phyloP scores from a whole-genome alignment of 1,140 invertebrate genomes.

The Lutraria rhynchaena region DNA sequence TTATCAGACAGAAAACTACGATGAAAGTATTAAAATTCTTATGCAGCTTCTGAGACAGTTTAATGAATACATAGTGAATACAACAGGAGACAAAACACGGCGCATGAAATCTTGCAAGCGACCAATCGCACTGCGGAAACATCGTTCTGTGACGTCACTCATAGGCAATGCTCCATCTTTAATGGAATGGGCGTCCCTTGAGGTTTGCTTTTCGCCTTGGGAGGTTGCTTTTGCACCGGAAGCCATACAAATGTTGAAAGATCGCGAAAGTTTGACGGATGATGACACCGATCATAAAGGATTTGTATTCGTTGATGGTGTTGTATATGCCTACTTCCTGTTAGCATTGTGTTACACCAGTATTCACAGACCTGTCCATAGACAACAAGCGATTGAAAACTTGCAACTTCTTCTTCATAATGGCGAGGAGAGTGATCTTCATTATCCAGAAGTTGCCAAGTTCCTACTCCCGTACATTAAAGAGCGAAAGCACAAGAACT shows the following conservation, averaged over 20 bases:
- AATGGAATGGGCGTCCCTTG: slow-evolving; percentile 49
- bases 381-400: slow-evolving; percentile 54
- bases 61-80: slow-evolving; percentile 56
- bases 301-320: slow-evolving; percentile 52
- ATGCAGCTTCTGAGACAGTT: slow-evolving; percentile 57
- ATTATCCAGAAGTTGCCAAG: slow-evolving; percentile 46
- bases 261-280: slow-evolving; percentile 39
- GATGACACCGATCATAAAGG: slow-evolving; percentile 54
- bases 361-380: slow-evolving; percentile 49
- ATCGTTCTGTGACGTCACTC: slow-evolving; percentile 51
- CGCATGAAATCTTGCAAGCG: slow-evolving; percentile 51
- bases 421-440: slow-evolving; percentile 30
- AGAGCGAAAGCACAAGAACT: slow-evolving; percentile 57
- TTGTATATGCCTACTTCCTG: slow-evolving; percentile 53
- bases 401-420: slow-evolving; percentile 48
- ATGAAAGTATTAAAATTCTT: slow-evolving; percentile 53
- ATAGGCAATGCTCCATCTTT: slow-evolving; percentile 49
- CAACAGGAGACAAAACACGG: slow-evolving; percentile 53
- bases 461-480: slow-evolving; percentile 55
- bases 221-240: slow-evolving; percentile 52
- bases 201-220: slow-evolving; percentile 42
- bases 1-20: slow-evolving; percentile 52
- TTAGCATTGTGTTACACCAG: slow-evolving; percentile 48
- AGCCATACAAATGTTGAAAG: slow-evolving; percentile 58
- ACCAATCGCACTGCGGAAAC: slow-evolving; percentile 29